Conservation (phyloP, 37 sponge, comb jelly and placozoan species). For the Haliclona indistincta region DNA sequence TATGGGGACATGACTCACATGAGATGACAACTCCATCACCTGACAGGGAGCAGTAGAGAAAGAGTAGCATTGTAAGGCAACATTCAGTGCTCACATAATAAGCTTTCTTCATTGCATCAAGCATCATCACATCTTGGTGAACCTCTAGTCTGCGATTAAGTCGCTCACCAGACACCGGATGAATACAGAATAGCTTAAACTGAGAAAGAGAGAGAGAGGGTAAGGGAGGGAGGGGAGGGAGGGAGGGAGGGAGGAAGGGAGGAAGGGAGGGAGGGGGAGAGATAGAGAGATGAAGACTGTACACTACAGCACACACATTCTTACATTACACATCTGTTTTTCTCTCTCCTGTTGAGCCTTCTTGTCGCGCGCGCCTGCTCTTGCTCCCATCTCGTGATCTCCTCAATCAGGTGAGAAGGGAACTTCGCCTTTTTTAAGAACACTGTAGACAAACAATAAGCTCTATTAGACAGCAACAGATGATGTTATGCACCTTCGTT, state of each 20-base stretch:
- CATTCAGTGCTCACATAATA: too few relatives aligned
- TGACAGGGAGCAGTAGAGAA: slow-evolving; percentile 17
- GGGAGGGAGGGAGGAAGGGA: background rate
- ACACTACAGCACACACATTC: too few relatives aligned
- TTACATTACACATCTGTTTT: slow-evolving; percentile 77
- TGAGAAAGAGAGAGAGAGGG: slow-evolving; percentile 1
- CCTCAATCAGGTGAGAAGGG: slow-evolving; percentile 61
- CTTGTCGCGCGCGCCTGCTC: slow-evolving; percentile 42
- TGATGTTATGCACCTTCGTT: slow-evolving; percentile 70
- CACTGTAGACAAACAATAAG: slow-evolving; percentile 40
- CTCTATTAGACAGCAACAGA: too few relatives aligned
- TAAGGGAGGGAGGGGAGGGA: too few relatives aligned
- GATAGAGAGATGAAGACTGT: too few relatives aligned
- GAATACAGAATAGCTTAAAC: slow-evolving; percentile 79
- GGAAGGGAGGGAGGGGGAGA: too few relatives aligned
- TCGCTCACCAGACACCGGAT: slow-evolving; percentile 49
- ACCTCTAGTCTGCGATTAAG: slow-evolving; percentile 68
- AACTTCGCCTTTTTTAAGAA: slow-evolving; percentile 57
- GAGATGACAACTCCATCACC: slow-evolving; percentile 54
- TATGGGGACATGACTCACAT: slow-evolving; percentile 64
- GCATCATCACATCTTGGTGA: slow-evolving; percentile 71
- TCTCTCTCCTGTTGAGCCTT: slow-evolving; percentile 62
- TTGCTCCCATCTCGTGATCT: slow-evolving; percentile 53
- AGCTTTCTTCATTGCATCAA: slow-evolving; percentile 57
- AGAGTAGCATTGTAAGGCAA: too few relatives aligned